Base-by-base conservation (phyloP, 2,113 vertebrate species). In the Colistium nudipinnis region DNA sequence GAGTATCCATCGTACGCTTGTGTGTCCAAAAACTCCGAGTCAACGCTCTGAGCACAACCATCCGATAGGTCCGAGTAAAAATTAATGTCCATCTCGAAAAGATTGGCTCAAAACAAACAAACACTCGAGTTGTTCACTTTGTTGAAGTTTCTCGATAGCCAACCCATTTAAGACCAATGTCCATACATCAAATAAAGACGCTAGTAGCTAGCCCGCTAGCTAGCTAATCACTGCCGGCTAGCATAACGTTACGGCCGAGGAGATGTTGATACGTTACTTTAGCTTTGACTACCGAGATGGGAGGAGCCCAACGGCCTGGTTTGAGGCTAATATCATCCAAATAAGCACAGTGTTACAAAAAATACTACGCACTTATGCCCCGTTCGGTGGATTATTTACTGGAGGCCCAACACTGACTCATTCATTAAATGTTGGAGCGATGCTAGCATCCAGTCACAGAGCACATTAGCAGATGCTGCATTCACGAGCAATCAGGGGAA, bases 41-140 rank as follows among this genome's bases (percentile, higher is more conserved):
- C 90, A 43, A 87, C 87, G 61, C 86, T 90, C 76, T 90, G 88
- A 55, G 77, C 44, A 60, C 89, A 88, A 8, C 88, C 87, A 44
- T 88, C 91, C 41, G 91, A 84, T 28, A 92, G 69, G 13, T 90
- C 89, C 1, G 91, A 89, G 74, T 92, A 92, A 82, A 92, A 92
- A 84, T 92, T 90, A 1, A 92, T 84, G 43, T 92, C 91, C 91
- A 92, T 92, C 17, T 27, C 74, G 2, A 70, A 49, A 22, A 7
- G 4, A 8, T 52, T 14, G 7, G 12, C 12, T 35, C 2, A 11
- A 20, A 41, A 47, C 12, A 27, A 62, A 60, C 19, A 20, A 4
- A 13, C 48, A 16, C 4, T 53, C 12, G 20, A 31, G 12, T 4
- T 35, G 9, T 33, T 25, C 14, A 27, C 12, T 19, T 55, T 6